A percentile compares a stretch with the other conserved stretches of the same genome.
phyloP scores from a whole-genome alignment of 2,888 invertebrate species.

The Scaptomyza parva region DNA sequence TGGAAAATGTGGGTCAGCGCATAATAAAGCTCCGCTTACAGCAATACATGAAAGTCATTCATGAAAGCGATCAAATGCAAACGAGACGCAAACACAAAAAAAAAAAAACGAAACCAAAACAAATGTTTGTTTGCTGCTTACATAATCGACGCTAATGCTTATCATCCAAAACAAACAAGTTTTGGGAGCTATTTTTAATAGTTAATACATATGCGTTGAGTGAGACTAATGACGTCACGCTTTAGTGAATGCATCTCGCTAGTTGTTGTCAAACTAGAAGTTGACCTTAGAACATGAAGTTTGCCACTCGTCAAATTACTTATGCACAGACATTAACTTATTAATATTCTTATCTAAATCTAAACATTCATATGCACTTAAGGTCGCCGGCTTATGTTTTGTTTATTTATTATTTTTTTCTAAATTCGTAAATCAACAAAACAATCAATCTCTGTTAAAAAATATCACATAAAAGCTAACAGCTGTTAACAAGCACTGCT shows the following conservation, averaged over 20 bases:
- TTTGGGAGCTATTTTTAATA: constrained; percentile 44
- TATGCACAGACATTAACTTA: constrained; percentile 50
- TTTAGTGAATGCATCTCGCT: constrained; percentile 59
- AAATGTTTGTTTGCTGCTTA: constrained; percentile 63
- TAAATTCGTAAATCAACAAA: background rate
- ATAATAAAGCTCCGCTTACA: constrained; percentile 63
- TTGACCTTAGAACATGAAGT: constrained; percentile 61
- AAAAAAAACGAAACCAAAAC: constrained; percentile 51
- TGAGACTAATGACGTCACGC: constrained; percentile 69
- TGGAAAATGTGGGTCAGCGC: constrained; percentile 64
- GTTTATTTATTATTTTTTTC: constrained; percentile 10
- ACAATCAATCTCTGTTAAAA: constrained; percentile 9
- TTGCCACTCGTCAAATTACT: constrained; percentile 41
- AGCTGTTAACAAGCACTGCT: constrained; percentile 23
- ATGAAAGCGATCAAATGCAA: constrained; percentile 54
- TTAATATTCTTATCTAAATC: constrained; percentile 24
- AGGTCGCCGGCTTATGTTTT: constrained; percentile 28
- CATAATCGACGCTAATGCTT: constrained; percentile 60
- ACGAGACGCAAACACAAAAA: constrained; percentile 15
- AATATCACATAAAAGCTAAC: constrained; percentile 7
- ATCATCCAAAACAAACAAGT: constrained; percentile 58
- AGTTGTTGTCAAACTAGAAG: constrained; percentile 54
- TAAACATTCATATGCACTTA: constrained; percentile 12
- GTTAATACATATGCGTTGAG: constrained; percentile 23
- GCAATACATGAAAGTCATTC: constrained; percentile 70